Base-by-base conservation (phyloP, 1,140 invertebrate genomes). In the Drosophila guanche region DNA sequence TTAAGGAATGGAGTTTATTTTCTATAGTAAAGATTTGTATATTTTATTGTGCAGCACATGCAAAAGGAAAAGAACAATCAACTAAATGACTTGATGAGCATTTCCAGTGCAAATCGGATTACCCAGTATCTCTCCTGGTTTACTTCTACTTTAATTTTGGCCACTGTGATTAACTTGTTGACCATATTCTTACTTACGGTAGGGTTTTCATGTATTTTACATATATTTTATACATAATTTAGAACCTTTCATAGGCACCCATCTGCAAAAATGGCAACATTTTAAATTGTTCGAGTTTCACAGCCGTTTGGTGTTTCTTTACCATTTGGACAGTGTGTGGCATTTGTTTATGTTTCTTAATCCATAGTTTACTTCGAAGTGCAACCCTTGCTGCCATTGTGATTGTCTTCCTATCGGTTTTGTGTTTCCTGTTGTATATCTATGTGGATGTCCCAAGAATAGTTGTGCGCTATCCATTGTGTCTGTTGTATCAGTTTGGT, bases 51-150 rank as follows among this genome's bases (percentile, higher is more conserved):
- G 29, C 16, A 65, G 62, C 45, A 51, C 6, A 65, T 65, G 43
- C 20, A 12, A 7, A 43, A n/a, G 12, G 62, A 65, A 23, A 65
- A 65, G 45, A 8, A 22, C 2, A 42, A 7, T n/a, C 62, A 65
- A 10, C 45, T 65, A 33, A 53, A 33, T 10, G 66, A 69, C 55
- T 55, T 69, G 20, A 69, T 65, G 59, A 48, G 48, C 27, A 50
- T 65, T 8, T 27, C 59, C 2, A 46, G 45, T 3, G 63, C 60
- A 40, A 55, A 48, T 50, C 27, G 47, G 20, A 50, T 55, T 0
- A 8, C 43, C 6, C 52, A 51, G 3, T 59, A 66, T 51, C 6
- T 59, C 8, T 51, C 29, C 5, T 70, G 60, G 61, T 56, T 70
- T 40, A 6, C 29, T 4, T 40, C 52, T 1, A 25, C 29, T 2